A percentile compares a stretch with the other conserved stretches of the same genome.
Evolutionary conservation across 2,888 invertebrate genomes (phyloP).

Genomic region (Caenorhabditis sp.): DNA sequence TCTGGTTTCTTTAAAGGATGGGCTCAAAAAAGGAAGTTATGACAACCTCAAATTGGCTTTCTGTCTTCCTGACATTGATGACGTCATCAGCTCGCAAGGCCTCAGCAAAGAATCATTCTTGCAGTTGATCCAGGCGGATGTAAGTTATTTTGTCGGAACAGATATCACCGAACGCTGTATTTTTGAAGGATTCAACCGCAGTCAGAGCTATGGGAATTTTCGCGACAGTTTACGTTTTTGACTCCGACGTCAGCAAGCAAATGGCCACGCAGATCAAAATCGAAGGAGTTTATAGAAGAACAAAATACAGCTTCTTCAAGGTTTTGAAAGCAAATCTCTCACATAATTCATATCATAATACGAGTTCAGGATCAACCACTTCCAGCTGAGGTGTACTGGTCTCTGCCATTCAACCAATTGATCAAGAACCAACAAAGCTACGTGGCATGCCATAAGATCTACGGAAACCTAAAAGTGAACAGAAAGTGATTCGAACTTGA

Average conservation of each 20-base stretch:
- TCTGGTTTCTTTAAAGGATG: slow-evolving; percentile 57
- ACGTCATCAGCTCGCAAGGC: slow-evolving; percentile 75
- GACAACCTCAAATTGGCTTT: slow-evolving; percentile 76
- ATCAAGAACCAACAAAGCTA: slow-evolving; percentile 75
- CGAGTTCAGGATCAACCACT: slow-evolving; percentile 73
- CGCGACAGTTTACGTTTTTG: slow-evolving; percentile 78
- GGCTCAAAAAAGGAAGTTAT: slow-evolving; percentile 74
- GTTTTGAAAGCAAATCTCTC: not conserved
- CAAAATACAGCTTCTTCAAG: slow-evolving; percentile 72
- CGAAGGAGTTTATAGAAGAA: slow-evolving; percentile 75
- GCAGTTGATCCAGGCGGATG: slow-evolving; percentile 74
- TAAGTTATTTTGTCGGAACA: no score
- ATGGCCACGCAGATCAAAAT: slow-evolving; percentile 75
- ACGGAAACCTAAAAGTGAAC: slow-evolving; percentile 75
- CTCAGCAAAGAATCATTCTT: slow-evolving; percentile 75
- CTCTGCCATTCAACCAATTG: slow-evolving; percentile 77
- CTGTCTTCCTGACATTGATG: slow-evolving; percentile 77
- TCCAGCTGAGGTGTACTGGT: slow-evolving; percentile 77
- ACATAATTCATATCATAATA: not conserved
- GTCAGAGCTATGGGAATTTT: slow-evolving; percentile 77
- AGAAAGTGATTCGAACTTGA: slow-evolving; percentile 13
- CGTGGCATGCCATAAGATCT: slow-evolving; percentile 78
- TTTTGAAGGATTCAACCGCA: slow-evolving; percentile 63
- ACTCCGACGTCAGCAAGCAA: slow-evolving; percentile 74
- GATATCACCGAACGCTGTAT: no score